phyloP scores from a whole-genome alignment of 2,888 invertebrate species.

The Drosophila acutilabella region DNA sequence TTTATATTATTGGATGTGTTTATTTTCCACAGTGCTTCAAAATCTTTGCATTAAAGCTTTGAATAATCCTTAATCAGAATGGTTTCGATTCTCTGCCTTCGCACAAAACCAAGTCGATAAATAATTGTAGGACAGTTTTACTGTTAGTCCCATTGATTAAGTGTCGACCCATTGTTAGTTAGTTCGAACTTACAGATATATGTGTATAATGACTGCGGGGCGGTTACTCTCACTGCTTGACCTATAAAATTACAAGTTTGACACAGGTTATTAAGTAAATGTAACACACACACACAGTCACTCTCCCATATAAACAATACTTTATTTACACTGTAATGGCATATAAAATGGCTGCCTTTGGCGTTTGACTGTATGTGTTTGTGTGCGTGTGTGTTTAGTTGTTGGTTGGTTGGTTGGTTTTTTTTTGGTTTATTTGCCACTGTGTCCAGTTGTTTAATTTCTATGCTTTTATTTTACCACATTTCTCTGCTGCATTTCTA shows the following conservation, averaged over 20 bases:
- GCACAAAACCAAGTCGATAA: slow-evolving; percentile 40
- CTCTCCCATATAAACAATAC: slow-evolving; percentile 66
- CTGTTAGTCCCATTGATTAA: slow-evolving; percentile 47
- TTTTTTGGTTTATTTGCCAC: slow-evolving; percentile 59
- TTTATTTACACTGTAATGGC: slow-evolving; percentile 79
- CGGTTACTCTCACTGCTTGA: slow-evolving; percentile 30
- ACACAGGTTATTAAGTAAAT: slow-evolving; percentile 74
- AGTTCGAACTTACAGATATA: slow-evolving; percentile 23
- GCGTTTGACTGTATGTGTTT: slow-evolving; percentile 40
- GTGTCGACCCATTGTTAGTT: slow-evolving; percentile 20
- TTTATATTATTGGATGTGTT: no score
- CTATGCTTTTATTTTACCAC: slow-evolving; percentile 75
- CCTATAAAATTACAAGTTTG: slow-evolving; percentile 64
- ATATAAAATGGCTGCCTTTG: slow-evolving; percentile 72
- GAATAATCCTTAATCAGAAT: slow-evolving; percentile 25
- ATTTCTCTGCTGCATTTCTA: slow-evolving; percentile 63
- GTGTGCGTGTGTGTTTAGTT: slow-evolving; percentile 4
- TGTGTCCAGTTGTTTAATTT: slow-evolving; percentile 76
- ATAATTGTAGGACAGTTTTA: slow-evolving; percentile 56
- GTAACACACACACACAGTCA: slow-evolving; percentile 56
- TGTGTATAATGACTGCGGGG: slow-evolving; percentile 43
- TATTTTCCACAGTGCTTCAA: no score
- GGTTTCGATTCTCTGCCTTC: background rate
- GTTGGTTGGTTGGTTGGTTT: slow-evolving; percentile 10
- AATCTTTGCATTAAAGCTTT: no score